Percentiles rank a stretch among this genome's conserved stretches.
Conservation (phyloP, 1,140 invertebrate genomes). For the Drosophila sp. region DNA sequence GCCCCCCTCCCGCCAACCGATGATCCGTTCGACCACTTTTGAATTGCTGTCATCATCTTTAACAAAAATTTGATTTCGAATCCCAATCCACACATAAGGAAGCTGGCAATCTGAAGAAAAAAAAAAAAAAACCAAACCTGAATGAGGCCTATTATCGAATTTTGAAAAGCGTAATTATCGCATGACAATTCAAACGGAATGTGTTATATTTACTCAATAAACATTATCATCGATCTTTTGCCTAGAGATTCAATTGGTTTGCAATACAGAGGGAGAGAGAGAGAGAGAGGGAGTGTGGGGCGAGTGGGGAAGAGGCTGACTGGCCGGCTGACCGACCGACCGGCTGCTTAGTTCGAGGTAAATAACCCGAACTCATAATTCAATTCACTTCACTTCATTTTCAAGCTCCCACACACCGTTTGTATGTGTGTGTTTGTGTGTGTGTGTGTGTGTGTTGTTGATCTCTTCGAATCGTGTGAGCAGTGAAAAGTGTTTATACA, state of each 20-base stretch:
- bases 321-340: too few relatives aligned
- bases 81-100: constrained; percentile 21
- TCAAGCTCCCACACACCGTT: constrained; percentile 42
- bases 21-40: neutral
- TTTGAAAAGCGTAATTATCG: constrained; percentile 78
- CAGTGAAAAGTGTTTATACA: constrained; percentile 20
- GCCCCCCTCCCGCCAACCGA: too few relatives aligned
- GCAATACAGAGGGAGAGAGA: neutral
- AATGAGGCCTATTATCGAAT: constrained; percentile 76
- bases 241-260: neutral
- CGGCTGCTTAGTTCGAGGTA: neutral
- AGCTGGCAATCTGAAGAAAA: constrained; percentile 49
- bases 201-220: constrained; percentile 62
- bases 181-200: constrained; percentile 71
- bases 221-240: constrained; percentile 45
- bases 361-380: neutral
- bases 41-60: constrained; percentile 48
- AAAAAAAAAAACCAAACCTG: constrained; percentile 22
- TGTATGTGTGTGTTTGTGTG: neutral
- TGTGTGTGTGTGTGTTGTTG: constrained; percentile 10
- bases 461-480: constrained; percentile 35
- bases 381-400: constrained; percentile 28
- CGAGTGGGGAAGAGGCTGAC: too few relatives aligned
- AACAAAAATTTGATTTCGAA: constrained; percentile 9
- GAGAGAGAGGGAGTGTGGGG: neutral